Evolutionary conservation across 2,113 vertebrate species (phyloP).

Genomic region (Mesembrinibis cayennensis): DNA sequence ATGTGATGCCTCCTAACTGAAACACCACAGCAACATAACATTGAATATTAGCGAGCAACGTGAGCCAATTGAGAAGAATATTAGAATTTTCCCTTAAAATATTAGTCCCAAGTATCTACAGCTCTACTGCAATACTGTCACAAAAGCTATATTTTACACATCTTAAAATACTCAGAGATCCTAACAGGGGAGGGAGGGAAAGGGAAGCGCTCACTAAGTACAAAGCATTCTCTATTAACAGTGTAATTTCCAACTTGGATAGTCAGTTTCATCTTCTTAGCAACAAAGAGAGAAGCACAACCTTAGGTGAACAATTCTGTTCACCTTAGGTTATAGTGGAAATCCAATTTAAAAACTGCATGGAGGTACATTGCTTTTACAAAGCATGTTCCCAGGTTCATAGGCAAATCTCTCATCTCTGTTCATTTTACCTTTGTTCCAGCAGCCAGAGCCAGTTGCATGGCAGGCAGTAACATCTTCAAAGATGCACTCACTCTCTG

Average conservation of each 20-base stretch:
- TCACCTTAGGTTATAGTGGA: background rate
- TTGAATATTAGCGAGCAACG: background rate
- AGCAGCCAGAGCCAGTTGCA: background rate
- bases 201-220: background rate
- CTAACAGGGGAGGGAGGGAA: background rate
- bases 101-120: background rate
- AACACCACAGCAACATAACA: background rate
- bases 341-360: background rate
- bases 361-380: background rate
- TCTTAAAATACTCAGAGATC: background rate
- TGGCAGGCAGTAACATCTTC: background rate
- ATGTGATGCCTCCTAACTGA: background rate
- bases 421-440: constrained; percentile 42
- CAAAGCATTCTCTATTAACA: background rate
- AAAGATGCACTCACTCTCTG: background rate
- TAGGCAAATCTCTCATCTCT: background rate
- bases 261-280: background rate
- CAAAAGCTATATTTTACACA: background rate
- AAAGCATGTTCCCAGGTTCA: background rate
- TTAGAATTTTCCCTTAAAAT: background rate
- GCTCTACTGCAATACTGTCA: background rate
- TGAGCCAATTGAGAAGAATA: background rate
- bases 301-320: background rate
- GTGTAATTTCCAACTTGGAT: background rate
- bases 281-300: background rate